Conservation (phyloP, 1,140 invertebrate species). For the Asbolus verrucosus region DNA sequence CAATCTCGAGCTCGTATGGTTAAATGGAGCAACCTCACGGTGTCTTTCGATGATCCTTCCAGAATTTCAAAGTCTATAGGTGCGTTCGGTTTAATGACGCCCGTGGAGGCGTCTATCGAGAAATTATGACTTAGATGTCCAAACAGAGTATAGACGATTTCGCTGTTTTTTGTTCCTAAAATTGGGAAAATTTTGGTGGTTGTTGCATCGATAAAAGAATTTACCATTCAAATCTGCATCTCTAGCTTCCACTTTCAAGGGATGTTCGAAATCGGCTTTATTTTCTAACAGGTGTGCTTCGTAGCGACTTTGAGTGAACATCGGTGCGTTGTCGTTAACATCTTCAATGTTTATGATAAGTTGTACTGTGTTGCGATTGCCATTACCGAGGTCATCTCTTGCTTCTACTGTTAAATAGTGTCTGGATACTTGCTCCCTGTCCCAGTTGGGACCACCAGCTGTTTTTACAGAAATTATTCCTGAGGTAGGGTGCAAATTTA, state of each 20-base stretch:
- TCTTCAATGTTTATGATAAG: slow-evolving; percentile 88
- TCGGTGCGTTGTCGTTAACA: slow-evolving; percentile 88
- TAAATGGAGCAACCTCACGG: slow-evolving; percentile 78
- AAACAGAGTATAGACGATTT: slow-evolving; percentile 82
- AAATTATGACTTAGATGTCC: slow-evolving; percentile 84
- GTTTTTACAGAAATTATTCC: slow-evolving; percentile 86
- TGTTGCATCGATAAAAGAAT: no score
- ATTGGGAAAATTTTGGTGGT: no score
- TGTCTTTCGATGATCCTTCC: slow-evolving; percentile 70
- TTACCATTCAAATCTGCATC: slow-evolving; percentile 90
- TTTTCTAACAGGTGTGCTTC: slow-evolving; percentile 88
- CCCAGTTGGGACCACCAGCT: slow-evolving; percentile 80
- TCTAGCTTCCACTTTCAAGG: slow-evolving; percentile 82
- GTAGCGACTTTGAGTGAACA: slow-evolving; percentile 85
- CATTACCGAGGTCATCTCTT: slow-evolving; percentile 86
- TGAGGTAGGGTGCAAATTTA: slow-evolving; percentile 83
- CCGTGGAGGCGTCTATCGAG: slow-evolving; percentile 79
- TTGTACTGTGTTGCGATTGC: slow-evolving; percentile 89
- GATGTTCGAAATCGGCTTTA: slow-evolving; percentile 80
- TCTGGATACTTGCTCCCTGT: slow-evolving; percentile 85
- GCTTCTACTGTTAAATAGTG: slow-evolving; percentile 95
- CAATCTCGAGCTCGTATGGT: slow-evolving; percentile 84
- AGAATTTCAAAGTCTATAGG: slow-evolving; percentile 86
- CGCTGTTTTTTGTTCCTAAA: slow-evolving; percentile 88
- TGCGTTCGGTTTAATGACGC: slow-evolving; percentile 75